Evolutionary conservation across 2,797 vertebrate genomes (phyloP), one percentile per base, ranked within the genome.

Genomic region (Muscicapa striata): DNA sequence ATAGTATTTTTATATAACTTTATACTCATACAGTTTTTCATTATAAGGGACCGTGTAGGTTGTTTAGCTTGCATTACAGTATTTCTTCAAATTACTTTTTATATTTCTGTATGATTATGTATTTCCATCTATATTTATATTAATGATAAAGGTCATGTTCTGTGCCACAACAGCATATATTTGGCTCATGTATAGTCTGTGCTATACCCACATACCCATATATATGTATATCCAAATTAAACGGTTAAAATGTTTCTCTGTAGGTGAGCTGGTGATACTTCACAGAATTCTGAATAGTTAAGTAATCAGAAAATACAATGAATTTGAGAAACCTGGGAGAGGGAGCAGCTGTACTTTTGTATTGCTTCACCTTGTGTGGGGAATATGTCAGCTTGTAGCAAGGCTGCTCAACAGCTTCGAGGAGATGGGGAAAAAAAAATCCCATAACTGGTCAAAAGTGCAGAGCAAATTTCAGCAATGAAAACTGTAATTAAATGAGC

Each of bases 401-500:
- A 79, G 32, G 77, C 91, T 43, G 89, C 69, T 96, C 62, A n/a
- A 34, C 58, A 69, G n/a, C 38, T 84, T 89, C 4, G 2, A 75
- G 77, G 55, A 91, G 69, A 75, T 2, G 21, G 64, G n/a, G 34
- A 2, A 52, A 72, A 83, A 21, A 78, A 81, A 92, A 87, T 87
- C 91, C 94, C 58, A 18, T 81, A 89, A 94, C 61, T 16, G 15
- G 94, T 89, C 94, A 88, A 68, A 95, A 95, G 93, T 84, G 82
- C 54, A 68, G 89, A 95, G 94, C 89, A 81, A 83, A 93, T 96
- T 95, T 96, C 93, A 89, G 79, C 26, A 1, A 24, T 48, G 95
- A 92, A 92, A 89, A 29, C 73, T 89, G 86, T 91, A 94, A 96
- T 96, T 95, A 95, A 94, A 89, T 0, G 24, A 91, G 89, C 84